Evolutionary conservation across 1,140 invertebrate genomes (phyloP), one percentile per base, ranked within the genome.

Genomic region (Bombus difficillimus): DNA sequence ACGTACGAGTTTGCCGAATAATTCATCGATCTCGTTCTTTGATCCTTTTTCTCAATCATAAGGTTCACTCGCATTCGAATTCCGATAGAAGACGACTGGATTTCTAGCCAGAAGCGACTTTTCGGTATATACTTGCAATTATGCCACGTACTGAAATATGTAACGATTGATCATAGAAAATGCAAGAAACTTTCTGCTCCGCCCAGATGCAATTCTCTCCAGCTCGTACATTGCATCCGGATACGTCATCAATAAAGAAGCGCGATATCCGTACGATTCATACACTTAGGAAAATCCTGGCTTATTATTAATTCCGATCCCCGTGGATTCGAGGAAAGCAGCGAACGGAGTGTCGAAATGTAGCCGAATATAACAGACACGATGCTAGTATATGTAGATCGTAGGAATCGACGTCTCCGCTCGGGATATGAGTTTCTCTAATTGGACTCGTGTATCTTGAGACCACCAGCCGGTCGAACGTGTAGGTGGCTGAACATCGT

Each of bases 391-490:
- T 28, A 37, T 2, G 39, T 43, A 79, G 64, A 69, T 43, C 37
- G 69, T 39, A 41, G 64, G 41, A 47, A 47, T 64, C 43, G 62
- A 32, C 15, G 47, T 78, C 81, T 57, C 15, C n/a, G 75, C 83
- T 79, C 83, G 57, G 39, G 34, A 78, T 86, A 87, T 71, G 88
- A 86, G 43, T 86, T 86, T 41, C 88, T 89, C 88, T 86, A 89
- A 89, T 89, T 83, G 76, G 41, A 13, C 57, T 76, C 80, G 88
- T 81, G 78, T 89, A 89, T 89, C 88, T 86, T 83, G 86, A 83
- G 88, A 89, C 53, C 77, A 34, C 10, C 62, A 41, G 13, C 47
- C 32, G 32, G 39, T 32, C 13, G 37, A 37, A 41, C 43, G 43
- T 0, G 66, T 81, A 43, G 78, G 81, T 73, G 73, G 43, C 18